Base-by-base conservation (phyloP, 2,797 vertebrate species). In the Falco cherrug region DNA sequence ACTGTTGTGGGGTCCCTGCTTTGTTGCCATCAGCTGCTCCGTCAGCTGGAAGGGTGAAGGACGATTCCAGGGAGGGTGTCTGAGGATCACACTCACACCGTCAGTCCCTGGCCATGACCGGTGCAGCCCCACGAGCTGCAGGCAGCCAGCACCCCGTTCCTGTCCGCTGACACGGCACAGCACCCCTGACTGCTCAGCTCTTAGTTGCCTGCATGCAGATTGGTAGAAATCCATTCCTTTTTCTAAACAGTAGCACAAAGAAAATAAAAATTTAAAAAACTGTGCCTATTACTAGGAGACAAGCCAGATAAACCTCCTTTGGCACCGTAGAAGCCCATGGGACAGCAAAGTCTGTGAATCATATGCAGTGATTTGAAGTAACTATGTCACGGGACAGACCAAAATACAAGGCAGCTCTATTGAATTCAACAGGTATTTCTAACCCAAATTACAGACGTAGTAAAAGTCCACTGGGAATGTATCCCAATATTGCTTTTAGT, bases 91-190 rank as follows among this genome's bases (percentile, higher is more conserved):
- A 11, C 61, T 84, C 37, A 31, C 51, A 13, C 51, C 47, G 43
- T 13, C 63, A 33, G 18, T 0, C 16, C 22, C 47, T 53, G 59
- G 75, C 18, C 64, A 16, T 0, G 13, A 4, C 18, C 5, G 4
- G n/a, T 10, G 35, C 45, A 28, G 33, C 24, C 7, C 8, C 3
- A 0, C 29, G 16, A 54, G 48, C 74, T 43, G 60, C 70, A 73
- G 53, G 16, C 71, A 94, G 56, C 3, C 16, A 51, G 1, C 11
- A 59, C 3, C 60, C 6, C 6, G 1, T 16, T 57, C 64, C 35
- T 16, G 19, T 2, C 69, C 0, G 0, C 17, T 29, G 48, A 11
- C 10, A 8, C 1, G 8, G 26, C 28, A 0, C 0, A 7, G 10
- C 41, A 53, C 5, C 31, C 61, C 77, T 3, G 26, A n/a, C 10